A percentile compares a stretch with the other conserved stretches of the same genome.
Conservation (phyloP, 2,888 invertebrate species). For the Drosophila lutescens region DNA sequence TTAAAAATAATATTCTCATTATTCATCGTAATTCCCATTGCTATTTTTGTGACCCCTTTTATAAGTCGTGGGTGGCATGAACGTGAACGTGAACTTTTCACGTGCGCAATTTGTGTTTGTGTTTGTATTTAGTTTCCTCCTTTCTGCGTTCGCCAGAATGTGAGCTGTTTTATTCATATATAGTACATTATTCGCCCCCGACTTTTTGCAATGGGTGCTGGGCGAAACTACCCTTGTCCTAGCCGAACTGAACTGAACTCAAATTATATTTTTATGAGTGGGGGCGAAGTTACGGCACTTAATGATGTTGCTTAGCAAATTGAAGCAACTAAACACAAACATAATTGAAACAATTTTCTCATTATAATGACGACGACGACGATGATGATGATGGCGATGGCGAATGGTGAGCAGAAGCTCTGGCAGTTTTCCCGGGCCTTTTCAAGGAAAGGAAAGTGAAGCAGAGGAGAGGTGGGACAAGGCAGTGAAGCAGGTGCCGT, state of each 20-base stretch:
- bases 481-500: constrained; percentile 62
- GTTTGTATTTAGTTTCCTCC: constrained; percentile 32
- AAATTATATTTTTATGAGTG: constrained; percentile 71
- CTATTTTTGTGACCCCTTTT: constrained; percentile 3
- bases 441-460: neutral
- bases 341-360: constrained; percentile 80
- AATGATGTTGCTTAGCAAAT: constrained; percentile 81
- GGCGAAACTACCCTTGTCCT: constrained; percentile 33
- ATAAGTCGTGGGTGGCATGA: constrained; percentile 15
- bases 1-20: neutral
- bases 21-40: neutral
- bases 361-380: constrained; percentile 70
- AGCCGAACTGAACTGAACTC: constrained; percentile 52
- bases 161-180: constrained; percentile 66
- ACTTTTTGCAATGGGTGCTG: constrained; percentile 22
- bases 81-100: constrained; percentile 53
- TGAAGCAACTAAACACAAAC: constrained; percentile 80
- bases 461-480: neutral
- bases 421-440: constrained; percentile 12
- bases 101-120: constrained; percentile 50
- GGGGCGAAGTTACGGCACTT: constrained; percentile 71
- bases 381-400: constrained; percentile 26
- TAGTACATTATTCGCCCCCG: constrained; percentile 36
- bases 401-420: constrained; percentile 21
- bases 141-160: constrained; percentile 20